phyloP scores from a whole-genome alignment of 1,140 invertebrate genomes.

The Scaptomyza graminum region DNA sequence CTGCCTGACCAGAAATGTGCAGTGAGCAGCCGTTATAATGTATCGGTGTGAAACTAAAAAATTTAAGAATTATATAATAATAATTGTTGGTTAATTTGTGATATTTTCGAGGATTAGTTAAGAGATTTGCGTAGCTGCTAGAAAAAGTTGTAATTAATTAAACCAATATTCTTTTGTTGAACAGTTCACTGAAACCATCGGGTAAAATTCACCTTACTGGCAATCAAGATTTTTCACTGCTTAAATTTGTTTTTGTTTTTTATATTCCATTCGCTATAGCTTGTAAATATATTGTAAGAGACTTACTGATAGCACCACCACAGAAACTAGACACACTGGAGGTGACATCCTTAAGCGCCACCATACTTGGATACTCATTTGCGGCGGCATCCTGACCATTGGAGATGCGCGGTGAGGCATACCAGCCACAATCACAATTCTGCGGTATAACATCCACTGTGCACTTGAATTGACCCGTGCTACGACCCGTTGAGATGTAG shows the following conservation, averaged over 20 bases:
- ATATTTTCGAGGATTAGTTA: no score
- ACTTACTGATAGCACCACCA: constrained; percentile 66
- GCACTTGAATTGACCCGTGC: constrained; percentile 61
- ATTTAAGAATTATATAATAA: background rate
- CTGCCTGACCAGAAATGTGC: constrained; percentile 21
- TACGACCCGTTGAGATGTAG: constrained; percentile 58
- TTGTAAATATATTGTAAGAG: no score
- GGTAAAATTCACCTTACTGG: no score
- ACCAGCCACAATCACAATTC: constrained; percentile 76
- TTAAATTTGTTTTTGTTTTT: no score
- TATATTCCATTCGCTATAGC: no score
- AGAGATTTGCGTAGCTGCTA: no score
- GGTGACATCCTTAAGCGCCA: constrained; percentile 58
- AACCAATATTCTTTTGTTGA: no score
- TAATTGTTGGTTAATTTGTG: no score
- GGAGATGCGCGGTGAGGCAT: constrained; percentile 57
- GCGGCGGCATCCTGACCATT: constrained; percentile 57
- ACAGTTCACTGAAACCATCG: no score
- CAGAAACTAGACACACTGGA: constrained; percentile 49
- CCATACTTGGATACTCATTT: constrained; percentile 77
- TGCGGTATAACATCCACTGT: constrained; percentile 43
- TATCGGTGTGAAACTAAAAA: constrained; percentile 61
- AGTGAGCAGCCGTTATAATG: constrained; percentile 72
- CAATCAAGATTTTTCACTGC: no score
- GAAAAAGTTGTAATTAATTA: no score